Base-by-base conservation (phyloP, 2,113 vertebrate species). In the Seriola rivoliana region DNA sequence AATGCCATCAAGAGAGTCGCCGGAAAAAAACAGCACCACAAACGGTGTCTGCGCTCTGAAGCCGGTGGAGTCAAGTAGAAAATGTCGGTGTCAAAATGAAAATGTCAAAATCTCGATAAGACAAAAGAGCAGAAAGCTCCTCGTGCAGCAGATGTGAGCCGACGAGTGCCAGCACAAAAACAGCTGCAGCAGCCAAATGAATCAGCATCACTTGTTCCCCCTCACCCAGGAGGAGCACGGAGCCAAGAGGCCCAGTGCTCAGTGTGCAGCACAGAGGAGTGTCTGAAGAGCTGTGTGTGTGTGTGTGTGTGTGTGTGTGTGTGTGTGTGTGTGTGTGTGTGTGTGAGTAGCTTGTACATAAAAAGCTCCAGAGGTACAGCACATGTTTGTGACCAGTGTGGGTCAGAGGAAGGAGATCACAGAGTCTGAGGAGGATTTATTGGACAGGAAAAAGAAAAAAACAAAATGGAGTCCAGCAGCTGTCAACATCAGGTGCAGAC, bases 121-220 rank as follows among this genome's bases (percentile, higher is more conserved):
- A 72, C 79, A 76, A 59, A 59, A 71, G 82, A 81, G 62, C 59
- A 75, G 38, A 48, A 55, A 52, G 55, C 63, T 54, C 32, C 36
- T 16, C 12, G 64, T 46, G 21, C 36, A 16, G 58, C 84, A 82
- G 79, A 82, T 68, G 81, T 76, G 70, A 46, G 66, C 66, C 38
- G 80, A 82, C 71, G 38, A 82, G 65, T 55, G 64, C 40, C 74
- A 65, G 71, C 38, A 5, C 46, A 48, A 12, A 66, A 81, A 46
- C 64, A 59, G 38, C 81, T 74, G 76, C 13, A 69, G 63, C 68
- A 72, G 81, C 72, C 78, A 78, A 77, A 65, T 81, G 44, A 77
- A 77, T 80, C 68, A 73, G 81, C 58, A 78, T 65, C 25, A 50
- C 67, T 69, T 69, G 68, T 68, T 64, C 57, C 25, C 62, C 44